These are phyloP conservation scores for Pseudomyrmex pallidus DNA, from an alignment of 1,140 invertebrate species.

Conservation along the genomic window DNA sequence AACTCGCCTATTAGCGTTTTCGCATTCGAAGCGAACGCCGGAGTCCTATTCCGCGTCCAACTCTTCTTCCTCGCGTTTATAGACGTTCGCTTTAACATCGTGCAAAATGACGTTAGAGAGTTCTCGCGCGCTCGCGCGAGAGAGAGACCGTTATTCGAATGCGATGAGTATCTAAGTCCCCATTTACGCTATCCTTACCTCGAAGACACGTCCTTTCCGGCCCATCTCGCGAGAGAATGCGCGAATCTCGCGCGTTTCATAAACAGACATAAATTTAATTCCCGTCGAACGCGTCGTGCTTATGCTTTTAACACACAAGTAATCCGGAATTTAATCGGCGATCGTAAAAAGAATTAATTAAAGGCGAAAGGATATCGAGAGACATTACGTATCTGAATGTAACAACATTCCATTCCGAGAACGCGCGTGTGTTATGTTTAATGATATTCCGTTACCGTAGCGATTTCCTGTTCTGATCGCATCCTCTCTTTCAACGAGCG, in stretches of 20 bases:
- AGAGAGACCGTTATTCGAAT: conserved; percentile 40
- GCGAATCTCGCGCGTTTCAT: not conserved
- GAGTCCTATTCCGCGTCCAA: conserved; percentile 10
- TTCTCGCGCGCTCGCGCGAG: not conserved
- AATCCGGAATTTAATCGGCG: conserved; percentile 4
- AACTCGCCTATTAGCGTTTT: conserved; percentile 46
- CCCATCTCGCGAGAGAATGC: not conserved
- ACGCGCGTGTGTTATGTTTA: conserved; percentile 6
- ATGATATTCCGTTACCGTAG: conserved; percentile 53
- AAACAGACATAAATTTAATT: not conserved
- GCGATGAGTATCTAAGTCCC: conserved; percentile 36
- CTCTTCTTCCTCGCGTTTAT: not conserved
- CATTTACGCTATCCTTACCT: conserved; percentile 22
- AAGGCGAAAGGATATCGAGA: conserved; percentile 4
- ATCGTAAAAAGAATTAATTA: conserved; percentile 7
- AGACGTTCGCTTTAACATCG: conserved; percentile 5
- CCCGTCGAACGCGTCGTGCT: not conserved
- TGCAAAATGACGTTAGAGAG: conserved; percentile 38
- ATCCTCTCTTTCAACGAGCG: conserved; percentile 21
- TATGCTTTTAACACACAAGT: not conserved
- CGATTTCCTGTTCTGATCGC: conserved; percentile 54
- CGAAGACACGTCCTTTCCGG: not conserved
- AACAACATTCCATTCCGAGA: conserved; percentile 11
- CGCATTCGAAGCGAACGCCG: conserved; percentile 5
- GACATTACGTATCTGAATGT: not conserved